phyloP scores from a whole-genome alignment of 2,888 invertebrate species.

The Clunio marinus region DNA sequence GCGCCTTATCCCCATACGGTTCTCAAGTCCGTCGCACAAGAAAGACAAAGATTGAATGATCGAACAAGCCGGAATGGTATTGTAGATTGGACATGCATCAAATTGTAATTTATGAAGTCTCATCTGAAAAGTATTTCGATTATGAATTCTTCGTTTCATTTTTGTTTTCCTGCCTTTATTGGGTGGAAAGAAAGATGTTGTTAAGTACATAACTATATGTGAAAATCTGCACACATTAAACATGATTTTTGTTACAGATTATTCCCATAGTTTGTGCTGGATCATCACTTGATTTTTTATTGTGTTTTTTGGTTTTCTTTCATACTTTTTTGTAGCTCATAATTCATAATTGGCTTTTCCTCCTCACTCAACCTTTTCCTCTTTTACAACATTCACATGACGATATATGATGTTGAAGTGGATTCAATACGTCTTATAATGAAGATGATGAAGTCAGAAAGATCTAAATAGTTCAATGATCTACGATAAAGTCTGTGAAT shows the following conservation, averaged over 20 bases:
- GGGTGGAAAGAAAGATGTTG: background rate
- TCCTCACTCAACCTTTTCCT: slow-evolving; percentile 1
- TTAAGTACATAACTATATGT: background rate
- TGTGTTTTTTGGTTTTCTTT: background rate
- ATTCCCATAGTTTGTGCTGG: slow-evolving; percentile 36
- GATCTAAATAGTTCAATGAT: slow-evolving; percentile 37
- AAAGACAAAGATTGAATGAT: slow-evolving; percentile 24
- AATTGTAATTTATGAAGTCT: slow-evolving; percentile 32
- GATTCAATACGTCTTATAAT: slow-evolving; percentile 13
- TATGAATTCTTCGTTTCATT: background rate
- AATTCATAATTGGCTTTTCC: slow-evolving; percentile 39
- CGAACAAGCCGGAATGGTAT: slow-evolving; percentile 20
- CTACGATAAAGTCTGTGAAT: slow-evolving; percentile 30
- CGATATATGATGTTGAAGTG: background rate
- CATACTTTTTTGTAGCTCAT: slow-evolving; percentile 18
- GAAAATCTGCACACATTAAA: slow-evolving; percentile 23
- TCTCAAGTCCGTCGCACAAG: background rate
- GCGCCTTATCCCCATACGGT: background rate
- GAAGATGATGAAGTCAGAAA: slow-evolving; percentile 23
- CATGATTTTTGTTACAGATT: slow-evolving; percentile 37
- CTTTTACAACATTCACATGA: background rate
- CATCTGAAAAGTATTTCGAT: background rate
- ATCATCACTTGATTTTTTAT: slow-evolving; percentile 28
- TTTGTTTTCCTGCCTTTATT: background rate
- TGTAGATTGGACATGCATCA: slow-evolving; percentile 38